These are phyloP conservation scores for Enteromius treurensis DNA, from an alignment of 2,797 vertebrate species.

Conservation along the genomic window DNA sequence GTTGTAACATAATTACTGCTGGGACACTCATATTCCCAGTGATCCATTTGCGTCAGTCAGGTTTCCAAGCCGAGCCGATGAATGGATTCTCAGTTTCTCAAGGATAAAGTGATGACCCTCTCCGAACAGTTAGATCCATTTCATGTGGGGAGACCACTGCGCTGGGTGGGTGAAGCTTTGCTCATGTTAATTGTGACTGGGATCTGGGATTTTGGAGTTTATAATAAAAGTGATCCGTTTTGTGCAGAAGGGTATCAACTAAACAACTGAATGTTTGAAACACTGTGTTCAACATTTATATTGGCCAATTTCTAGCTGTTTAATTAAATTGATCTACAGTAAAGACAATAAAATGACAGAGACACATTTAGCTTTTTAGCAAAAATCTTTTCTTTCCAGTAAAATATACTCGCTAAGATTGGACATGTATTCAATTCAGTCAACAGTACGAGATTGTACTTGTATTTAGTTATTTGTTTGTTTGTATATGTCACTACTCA, in stretches of 20 bases:
- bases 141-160: constrained; percentile 74
- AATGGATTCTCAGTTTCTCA: constrained; percentile 86
- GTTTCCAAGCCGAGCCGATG: constrained; percentile 81
- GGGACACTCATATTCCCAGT: constrained; percentile 86
- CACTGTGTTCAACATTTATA: background rate
- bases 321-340: background rate
- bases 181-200: constrained; percentile 66
- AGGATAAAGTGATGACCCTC: constrained; percentile 86
- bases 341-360: background rate
- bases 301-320: background rate
- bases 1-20: constrained; percentile 86
- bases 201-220: constrained; percentile 66
- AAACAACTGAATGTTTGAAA: constrained; percentile 30
- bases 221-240: constrained; percentile 62
- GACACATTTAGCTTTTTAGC: background rate
- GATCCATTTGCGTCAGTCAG: constrained; percentile 86
- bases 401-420: background rate
- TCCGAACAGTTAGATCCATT: constrained; percentile 81
- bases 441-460: too few species aligned
- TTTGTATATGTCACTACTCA: too few species aligned
- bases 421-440: background rate
- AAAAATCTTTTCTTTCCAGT: background rate
- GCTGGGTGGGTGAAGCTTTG: constrained; percentile 73
- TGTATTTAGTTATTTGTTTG: too few species aligned
- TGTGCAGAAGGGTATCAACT: background rate